Base-by-base conservation (phyloP, 2,888 invertebrate species). In the Eretmocerus hayati region DNA sequence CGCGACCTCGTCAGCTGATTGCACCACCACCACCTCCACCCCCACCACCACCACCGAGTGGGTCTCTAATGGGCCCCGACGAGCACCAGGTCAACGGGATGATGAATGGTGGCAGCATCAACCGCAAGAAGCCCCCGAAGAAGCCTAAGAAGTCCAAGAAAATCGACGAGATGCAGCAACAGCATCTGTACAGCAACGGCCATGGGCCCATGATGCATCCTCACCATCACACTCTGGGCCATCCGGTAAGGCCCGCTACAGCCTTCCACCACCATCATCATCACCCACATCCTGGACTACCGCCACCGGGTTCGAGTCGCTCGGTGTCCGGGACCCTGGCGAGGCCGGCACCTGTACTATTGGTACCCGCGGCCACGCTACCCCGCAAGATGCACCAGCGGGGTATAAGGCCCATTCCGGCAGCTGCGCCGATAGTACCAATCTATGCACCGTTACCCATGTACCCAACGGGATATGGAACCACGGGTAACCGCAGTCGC, bases 1-100 rank as follows among this genome's bases (percentile, higher is more conserved):
- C 83, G 22, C 77, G 91, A 38, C 90, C 90, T 0, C 80, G 92
- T 2, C 91, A 91, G 72, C 84, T 91, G 56, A 85, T 87, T 39
- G 88, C 89, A 8, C 90, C 91, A 26, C 90, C 91, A 2, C 81
- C 84, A 0, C 79, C 67, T 0, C 78, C 77, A 0, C 76, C 78
- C 59, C 74, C 79, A 11, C 64, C 78, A 49, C 68, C 77, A 35
- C 76, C 64, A 2, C 76, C 64, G 2, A 50, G 60, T 21, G 65
- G 69, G 46, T 66, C 68, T 0, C 54, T 67, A 5, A 57, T 72
- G 5, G 61, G 37, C 5, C 16, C 59, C 56, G 61, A 69, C 26
- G 65, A 73, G 49, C 51, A 68, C 53, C 53, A 69, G 48, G 57
- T 72, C 52, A 57, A 58, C 1, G 61, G 63, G 51, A 59, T 65